Evolutionary conservation across 1,140 invertebrate species (phyloP), one percentile per base, ranked within the genome.

Genomic region (Acromyrmex echinatior): DNA sequence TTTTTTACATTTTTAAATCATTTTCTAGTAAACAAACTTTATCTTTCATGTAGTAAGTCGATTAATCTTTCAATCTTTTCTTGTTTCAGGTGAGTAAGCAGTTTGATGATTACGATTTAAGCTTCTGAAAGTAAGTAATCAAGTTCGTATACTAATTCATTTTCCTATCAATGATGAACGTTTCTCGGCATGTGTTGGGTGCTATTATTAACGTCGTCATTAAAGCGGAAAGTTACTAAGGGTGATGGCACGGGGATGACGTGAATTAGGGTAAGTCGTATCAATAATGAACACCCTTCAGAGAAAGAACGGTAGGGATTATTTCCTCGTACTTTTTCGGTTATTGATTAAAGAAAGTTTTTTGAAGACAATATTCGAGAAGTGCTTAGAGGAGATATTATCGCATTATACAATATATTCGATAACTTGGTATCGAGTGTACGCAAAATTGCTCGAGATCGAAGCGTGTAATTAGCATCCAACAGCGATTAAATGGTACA

Each of bases 61-160:
- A 92, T 90, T 90, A 91, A 87, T 87, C 12, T 28, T 56, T 39
- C 1, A 56, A 87, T 49, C 87, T 90, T 90, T 90, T 88, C 58
- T 51, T 92, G 86, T 93, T 92, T 79, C 92, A 92, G 87, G 88
- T 92, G 81, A 93, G 92, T 92, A 90, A 88, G 85, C 89, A 70
- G 87, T 65, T 68, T 31, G 56, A 79, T 87, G 87, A 65, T 87
- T 79, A 79, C 68, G 71, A 45, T 73, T 87, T 79, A 60, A 88
- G 71, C 88, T 87, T 87, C 74, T 62, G 86, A 90, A 86, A 89
- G 87, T 89, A 87, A 91, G 84, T 93, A 92, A 93, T 92, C 91
- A 93, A 92, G 70, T 91, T 78, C 31, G 58, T 70, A 76, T 68
- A 73, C 62, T 85, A 77, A 87, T 91, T 87, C 63, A 10, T 79